Conservation (phyloP, 2,888 invertebrate genomes). For the Aleiodes testaceus region DNA sequence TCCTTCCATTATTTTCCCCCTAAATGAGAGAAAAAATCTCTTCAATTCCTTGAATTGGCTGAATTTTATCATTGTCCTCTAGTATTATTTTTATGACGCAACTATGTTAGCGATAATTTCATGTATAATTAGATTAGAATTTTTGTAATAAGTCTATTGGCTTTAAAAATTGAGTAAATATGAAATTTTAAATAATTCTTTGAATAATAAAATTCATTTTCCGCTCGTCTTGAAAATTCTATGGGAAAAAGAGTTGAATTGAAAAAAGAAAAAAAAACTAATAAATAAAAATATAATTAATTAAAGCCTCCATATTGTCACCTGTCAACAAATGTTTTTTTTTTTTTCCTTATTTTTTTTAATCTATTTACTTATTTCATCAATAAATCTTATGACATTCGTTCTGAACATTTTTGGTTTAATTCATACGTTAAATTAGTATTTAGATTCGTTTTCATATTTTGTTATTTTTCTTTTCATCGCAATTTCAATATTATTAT, state of each 20-base stretch:
- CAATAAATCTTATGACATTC: conserved; percentile 46
- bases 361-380: conserved; percentile 38
- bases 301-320: conserved; percentile 51
- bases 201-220: no score
- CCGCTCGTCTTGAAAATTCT: no score
- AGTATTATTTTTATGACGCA: conserved; percentile 16
- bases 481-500: conserved; percentile 29
- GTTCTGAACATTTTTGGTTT: conserved; percentile 44
- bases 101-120: conserved; percentile 18
- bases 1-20: no score
- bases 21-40: no score
- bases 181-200: no score
- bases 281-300: conserved; percentile 46
- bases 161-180: not conserved
- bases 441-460: conserved; percentile 44
- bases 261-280: no score
- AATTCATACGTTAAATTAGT: conserved; percentile 45
- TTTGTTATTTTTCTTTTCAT: conserved; percentile 37
- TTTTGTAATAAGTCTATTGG: conserved; percentile 43
- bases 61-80: conserved; percentile 3
- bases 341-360: not conserved
- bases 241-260: no score
- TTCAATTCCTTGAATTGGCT: no score
- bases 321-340: conserved; percentile 51
- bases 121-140: conserved; percentile 40